Percentiles rank a stretch among this genome's conserved stretches.
These are phyloP conservation scores for Gymnoscelis rufifasciata DNA, from an alignment of 2,888 invertebrate species.

Conservation along the genomic window DNA sequence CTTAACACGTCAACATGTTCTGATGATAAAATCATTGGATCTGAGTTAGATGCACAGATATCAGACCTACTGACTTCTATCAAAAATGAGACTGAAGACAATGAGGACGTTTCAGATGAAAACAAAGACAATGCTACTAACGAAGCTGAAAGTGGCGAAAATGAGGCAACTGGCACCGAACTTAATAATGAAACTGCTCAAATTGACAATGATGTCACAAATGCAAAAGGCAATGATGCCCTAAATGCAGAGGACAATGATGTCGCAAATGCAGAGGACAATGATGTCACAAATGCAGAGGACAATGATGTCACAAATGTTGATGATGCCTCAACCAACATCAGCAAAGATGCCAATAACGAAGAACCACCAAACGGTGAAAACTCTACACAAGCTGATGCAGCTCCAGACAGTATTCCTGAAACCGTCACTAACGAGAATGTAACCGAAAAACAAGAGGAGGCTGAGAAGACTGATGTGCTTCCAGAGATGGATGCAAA, in stretches of 20 bases:
- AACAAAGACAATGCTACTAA: constrained; percentile 2
- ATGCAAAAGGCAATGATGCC: constrained; percentile 4
- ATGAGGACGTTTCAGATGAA: constrained; percentile 2
- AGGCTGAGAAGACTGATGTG: constrained; percentile 14
- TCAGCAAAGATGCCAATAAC: neutral
- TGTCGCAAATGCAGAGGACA: neutral
- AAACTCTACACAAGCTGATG: neutral
- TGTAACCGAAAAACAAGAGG: neutral
- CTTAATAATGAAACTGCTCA: neutral
- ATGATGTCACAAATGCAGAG: neutral
- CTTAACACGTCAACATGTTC: constrained; percentile 5
- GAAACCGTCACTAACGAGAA: neutral
- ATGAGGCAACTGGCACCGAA: neutral
- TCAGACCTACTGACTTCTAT: constrained; percentile 48
- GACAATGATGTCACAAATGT: neutral
- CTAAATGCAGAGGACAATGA: neutral
- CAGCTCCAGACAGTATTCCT: too few species aligned
- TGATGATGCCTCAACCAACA: neutral
- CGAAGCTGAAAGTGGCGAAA: neutral
- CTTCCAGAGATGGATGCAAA: constrained; percentile 24
- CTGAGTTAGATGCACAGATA: constrained; percentile 50
- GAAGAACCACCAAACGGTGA: neutral
- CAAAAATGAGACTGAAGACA: constrained; percentile 25
- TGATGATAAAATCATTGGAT: constrained; percentile 19
- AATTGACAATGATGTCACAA: neutral